Evolutionary conservation across 2,113 vertebrate species (phyloP).

Genomic region (Anthoscopus minutus): DNA sequence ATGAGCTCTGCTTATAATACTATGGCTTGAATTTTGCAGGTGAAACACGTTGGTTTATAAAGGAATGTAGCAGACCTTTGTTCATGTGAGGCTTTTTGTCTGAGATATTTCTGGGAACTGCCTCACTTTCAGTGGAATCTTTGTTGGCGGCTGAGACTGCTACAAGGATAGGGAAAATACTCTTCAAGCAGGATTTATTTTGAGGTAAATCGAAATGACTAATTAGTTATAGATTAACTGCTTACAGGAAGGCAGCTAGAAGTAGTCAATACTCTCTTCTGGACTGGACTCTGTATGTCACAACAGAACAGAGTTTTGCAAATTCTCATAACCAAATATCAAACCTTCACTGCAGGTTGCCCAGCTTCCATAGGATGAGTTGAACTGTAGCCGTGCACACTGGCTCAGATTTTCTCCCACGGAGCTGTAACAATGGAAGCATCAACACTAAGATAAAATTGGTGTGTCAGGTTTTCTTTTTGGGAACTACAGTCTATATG

Average conservation of each 20-base stretch:
- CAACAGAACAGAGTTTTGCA: not conserved
- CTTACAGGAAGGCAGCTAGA: not conserved
- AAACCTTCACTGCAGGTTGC: not conserved
- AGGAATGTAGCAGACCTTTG: not conserved
- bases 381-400: not conserved
- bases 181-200: not conserved
- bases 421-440: not conserved
- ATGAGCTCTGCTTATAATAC: not conserved
- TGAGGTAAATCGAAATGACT: not conserved
- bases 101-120: not conserved
- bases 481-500: not conserved
- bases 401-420: not conserved
- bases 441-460: not conserved
- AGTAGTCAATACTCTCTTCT: not conserved
- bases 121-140: not conserved
- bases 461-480: not conserved
- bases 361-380: not conserved
- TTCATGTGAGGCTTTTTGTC: not conserved
- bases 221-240: not conserved
- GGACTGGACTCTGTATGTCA: not conserved
- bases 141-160: not conserved
- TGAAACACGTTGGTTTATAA: not conserved
- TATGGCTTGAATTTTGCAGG: not conserved
- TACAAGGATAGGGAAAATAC: not conserved
- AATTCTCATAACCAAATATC: not conserved